These are phyloP conservation scores for Meda fulgida DNA, from an alignment of 2,797 vertebrate genomes.

Conservation along the genomic window DNA sequence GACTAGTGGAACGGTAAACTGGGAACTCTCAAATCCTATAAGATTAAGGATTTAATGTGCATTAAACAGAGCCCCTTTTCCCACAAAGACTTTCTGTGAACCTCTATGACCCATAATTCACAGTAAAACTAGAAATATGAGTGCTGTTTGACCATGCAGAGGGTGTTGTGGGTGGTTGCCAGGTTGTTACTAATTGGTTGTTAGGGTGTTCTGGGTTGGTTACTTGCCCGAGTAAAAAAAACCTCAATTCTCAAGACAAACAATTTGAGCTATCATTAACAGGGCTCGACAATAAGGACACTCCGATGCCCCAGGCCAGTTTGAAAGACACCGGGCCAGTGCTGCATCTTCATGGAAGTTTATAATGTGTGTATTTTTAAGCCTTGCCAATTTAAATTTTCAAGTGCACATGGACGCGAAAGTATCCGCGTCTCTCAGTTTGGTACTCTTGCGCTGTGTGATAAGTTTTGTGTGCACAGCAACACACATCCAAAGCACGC, in stretches of 20 bases:
- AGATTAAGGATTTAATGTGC: constrained; percentile 48
- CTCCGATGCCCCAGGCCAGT: no score
- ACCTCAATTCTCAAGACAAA: background rate
- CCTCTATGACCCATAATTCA: constrained; percentile 46
- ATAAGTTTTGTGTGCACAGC: no score
- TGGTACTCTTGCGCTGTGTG: no score
- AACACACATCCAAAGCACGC: no score
- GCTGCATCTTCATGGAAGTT: no score
- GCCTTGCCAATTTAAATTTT: no score
- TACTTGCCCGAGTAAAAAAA: background rate
- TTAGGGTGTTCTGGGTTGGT: background rate
- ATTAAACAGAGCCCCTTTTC: constrained; percentile 40
- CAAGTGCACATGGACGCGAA: no score
- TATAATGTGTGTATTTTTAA: no score
- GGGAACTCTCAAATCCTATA: constrained; percentile 26
- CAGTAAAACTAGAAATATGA: constrained; percentile 4
- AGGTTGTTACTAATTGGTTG: background rate
- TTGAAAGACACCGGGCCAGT: no score
- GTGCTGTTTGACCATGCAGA: background rate
- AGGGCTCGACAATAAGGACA: no score
- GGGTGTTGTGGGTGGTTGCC: background rate
- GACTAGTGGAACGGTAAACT: constrained; percentile 28
- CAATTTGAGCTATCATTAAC: background rate
- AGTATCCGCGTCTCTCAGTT: no score
- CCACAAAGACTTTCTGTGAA: constrained; percentile 44